Conservation (phyloP, 2,888 invertebrate genomes). For the Synanthedon myopaeformis region DNA sequence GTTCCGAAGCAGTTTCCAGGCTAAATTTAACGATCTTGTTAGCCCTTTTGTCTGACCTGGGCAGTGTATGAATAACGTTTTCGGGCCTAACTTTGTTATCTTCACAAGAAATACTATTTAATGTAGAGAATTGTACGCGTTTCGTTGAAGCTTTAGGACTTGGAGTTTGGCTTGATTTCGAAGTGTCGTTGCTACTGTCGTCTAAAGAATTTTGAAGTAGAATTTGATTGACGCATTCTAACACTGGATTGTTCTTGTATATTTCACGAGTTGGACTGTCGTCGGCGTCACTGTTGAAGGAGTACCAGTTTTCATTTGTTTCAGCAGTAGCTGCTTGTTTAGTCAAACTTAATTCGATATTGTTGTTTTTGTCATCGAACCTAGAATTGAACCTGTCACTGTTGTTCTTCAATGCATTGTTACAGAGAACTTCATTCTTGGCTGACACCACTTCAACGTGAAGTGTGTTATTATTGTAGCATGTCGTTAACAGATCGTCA, state of each 20-base stretch:
- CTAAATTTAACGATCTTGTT: conserved; percentile 67
- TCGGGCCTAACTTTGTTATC: conserved; percentile 45
- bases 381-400: conserved; percentile 35
- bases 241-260: conserved; percentile 84
- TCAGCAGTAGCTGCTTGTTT: conserved; percentile 46
- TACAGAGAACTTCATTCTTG: conserved; percentile 57
- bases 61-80: conserved; percentile 40
- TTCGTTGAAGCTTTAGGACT: conserved; percentile 64
- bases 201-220: conserved; percentile 79
- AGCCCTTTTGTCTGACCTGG: conserved; percentile 54
- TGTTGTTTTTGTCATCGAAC: conserved; percentile 46
- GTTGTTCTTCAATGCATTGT: conserved; percentile 38
- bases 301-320: conserved; percentile 82
- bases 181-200: conserved; percentile 64
- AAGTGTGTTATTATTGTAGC: conserved; percentile 35
- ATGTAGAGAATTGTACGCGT: conserved; percentile 73
- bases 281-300: conserved; percentile 82
- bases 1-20: conserved; percentile 63
- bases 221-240: conserved; percentile 89
- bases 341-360: conserved; percentile 32
- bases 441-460: conserved; percentile 49
- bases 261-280: conserved; percentile 77
- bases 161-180: conserved; percentile 57
- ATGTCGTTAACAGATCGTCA: conserved; percentile 40
- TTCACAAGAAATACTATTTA: conserved; percentile 71